Conservation (phyloP, 2,113 vertebrate genomes). For the Urocynchramus pylzowi region DNA sequence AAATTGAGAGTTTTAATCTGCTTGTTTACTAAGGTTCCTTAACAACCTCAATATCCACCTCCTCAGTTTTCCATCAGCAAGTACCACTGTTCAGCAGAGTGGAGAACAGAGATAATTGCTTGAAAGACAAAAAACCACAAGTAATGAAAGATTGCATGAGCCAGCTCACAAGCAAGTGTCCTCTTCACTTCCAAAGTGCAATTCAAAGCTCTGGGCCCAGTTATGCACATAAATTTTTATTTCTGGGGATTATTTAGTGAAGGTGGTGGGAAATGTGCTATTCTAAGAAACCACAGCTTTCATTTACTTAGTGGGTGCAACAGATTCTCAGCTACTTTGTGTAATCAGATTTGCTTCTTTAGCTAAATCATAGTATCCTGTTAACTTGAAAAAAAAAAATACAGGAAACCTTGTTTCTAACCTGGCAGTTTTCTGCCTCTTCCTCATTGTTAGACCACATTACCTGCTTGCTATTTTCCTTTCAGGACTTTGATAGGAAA, state of each 20-base stretch:
- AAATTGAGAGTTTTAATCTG: background rate
- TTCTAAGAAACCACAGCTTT: slow-evolving; percentile 11
- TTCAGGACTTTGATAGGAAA: background rate
- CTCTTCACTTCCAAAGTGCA: background rate
- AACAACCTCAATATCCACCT: slow-evolving; percentile 9
- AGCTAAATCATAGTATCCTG: background rate
- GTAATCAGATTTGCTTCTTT: slow-evolving; percentile 33
- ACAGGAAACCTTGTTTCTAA: background rate
- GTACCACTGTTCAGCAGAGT: background rate
- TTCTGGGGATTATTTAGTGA: background rate
- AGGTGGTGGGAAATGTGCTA: background rate
- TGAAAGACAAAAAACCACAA: background rate
- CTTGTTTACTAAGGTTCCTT: background rate
- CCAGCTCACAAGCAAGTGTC: background rate
- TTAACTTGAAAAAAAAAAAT: background rate
- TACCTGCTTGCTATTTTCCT: background rate
- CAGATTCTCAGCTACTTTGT: slow-evolving; percentile 1
- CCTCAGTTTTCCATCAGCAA: background rate
- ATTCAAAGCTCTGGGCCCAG: background rate
- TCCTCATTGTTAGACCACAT: background rate
- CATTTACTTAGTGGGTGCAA: background rate
- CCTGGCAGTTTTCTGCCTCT: background rate
- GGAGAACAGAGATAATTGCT: background rate
- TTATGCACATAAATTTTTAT: background rate
- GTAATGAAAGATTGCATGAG: background rate